Percentiles rank a stretch among this genome's conserved stretches.
Evolutionary conservation across 2,888 invertebrate species (phyloP).

Genomic region (Petrolisthes manimaculis): DNA sequence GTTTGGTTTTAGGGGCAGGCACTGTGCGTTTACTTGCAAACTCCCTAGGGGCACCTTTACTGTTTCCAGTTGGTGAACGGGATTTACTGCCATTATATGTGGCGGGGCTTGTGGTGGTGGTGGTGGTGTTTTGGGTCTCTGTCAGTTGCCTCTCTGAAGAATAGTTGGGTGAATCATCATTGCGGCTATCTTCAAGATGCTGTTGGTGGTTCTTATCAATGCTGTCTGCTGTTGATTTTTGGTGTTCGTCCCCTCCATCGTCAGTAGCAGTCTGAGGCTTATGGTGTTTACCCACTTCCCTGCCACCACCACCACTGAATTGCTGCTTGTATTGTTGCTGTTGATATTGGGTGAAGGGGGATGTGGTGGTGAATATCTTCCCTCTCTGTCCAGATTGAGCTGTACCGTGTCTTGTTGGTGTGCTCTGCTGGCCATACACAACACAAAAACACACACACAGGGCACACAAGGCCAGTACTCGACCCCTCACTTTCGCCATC

Average conservation of each 20-base stretch:
- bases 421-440: slow-evolving; percentile 13
- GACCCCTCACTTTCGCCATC: slow-evolving; percentile 42
- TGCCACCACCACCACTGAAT: background rate
- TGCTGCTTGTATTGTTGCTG: background rate
- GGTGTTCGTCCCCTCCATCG: background rate
- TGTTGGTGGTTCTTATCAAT: background rate
- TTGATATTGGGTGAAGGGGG: background rate
- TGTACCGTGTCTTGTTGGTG: background rate
- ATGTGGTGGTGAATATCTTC: background rate
- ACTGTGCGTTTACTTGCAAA: too few relatives aligned
- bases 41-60: too few relatives aligned
- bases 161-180: background rate
- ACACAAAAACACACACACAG: slow-evolving; percentile 32
- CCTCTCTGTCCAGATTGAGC: background rate
- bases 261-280: background rate
- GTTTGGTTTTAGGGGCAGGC: background rate
- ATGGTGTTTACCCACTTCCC: background rate
- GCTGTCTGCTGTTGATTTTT: background rate
- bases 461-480: slow-evolving; percentile 30
- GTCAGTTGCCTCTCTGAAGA: background rate
- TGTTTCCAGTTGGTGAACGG: too few relatives aligned
- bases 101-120: too few relatives aligned
- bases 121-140: background rate
- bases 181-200: background rate
- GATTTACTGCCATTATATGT: too few relatives aligned